These are phyloP conservation scores for Bellardia pandia DNA, from an alignment of 2,888 invertebrate species.

Conservation along the genomic window DNA sequence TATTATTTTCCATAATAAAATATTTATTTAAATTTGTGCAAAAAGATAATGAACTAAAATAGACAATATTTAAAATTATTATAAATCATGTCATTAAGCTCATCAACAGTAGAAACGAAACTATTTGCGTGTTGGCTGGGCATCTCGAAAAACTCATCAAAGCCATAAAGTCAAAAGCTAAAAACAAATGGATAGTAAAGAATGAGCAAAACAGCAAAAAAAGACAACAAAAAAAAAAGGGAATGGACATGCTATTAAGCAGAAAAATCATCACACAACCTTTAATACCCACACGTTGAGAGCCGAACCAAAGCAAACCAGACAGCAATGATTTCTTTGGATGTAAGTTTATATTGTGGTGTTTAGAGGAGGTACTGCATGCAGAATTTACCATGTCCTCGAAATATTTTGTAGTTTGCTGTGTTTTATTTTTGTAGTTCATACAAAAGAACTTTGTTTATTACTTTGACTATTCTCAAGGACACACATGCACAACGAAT, in stretches of 20 bases:
- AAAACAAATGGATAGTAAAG: conserved; percentile 39
- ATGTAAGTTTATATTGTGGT: neutral
- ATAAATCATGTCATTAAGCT: conserved; percentile 69
- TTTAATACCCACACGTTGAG: conserved; percentile 67
- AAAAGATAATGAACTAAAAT: conserved; percentile 38
- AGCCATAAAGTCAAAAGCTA: conserved; percentile 35
- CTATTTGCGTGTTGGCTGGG: conserved; percentile 62
- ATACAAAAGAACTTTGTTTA: conserved; percentile 63
- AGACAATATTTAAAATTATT: conserved; percentile 54
- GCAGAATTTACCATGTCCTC: conserved; percentile 62
- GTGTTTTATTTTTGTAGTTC: neutral
- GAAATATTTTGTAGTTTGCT: conserved; percentile 42
- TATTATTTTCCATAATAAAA: conserved; percentile 36
- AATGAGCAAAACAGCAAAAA: neutral
- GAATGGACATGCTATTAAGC: conserved; percentile 63
- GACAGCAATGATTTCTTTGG: conserved; percentile 31
- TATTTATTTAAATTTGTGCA: conserved; percentile 13
- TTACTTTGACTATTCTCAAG: conserved; percentile 68
- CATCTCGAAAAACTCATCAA: conserved; percentile 40
- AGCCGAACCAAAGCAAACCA: neutral
- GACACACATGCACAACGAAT: conserved; percentile 51
- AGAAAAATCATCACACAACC: conserved; percentile 57
- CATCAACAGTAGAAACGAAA: conserved; percentile 58
- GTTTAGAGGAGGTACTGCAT: conserved; percentile 52
- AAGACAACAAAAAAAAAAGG: conserved; percentile 19